These are phyloP conservation scores for Xylota segnis DNA, from an alignment of 2,888 invertebrate genomes.

Conservation along the genomic window DNA sequence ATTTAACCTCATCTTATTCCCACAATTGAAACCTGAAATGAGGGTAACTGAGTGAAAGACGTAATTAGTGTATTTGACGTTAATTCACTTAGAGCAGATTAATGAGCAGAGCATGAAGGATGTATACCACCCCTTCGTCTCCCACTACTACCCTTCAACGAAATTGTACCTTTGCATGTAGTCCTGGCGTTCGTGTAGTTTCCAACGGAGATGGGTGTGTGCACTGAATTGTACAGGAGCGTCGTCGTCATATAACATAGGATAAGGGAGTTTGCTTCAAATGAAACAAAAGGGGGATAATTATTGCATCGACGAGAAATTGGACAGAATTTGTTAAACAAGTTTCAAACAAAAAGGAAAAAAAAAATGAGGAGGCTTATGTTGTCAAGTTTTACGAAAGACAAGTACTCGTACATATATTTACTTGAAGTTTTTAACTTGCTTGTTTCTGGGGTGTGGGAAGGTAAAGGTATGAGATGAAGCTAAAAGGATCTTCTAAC, in stretches of 20 bases:
- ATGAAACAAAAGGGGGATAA: constrained; percentile 69
- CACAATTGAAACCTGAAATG: constrained; percentile 78
- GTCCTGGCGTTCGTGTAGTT: constrained; percentile 47
- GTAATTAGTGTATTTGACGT: constrained; percentile 79
- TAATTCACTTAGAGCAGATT: constrained; percentile 79
- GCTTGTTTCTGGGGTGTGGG: neutral
- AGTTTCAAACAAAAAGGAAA: neutral
- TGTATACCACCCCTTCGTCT: constrained; percentile 44
- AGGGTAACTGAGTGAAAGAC: constrained; percentile 79
- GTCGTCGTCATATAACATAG: neutral
- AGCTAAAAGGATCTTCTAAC: neutral
- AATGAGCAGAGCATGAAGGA: constrained; percentile 78
- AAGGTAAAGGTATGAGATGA: too few relatives aligned
- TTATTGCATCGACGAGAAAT: constrained; percentile 70
- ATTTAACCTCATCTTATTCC: constrained; percentile 77
- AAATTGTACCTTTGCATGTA: constrained; percentile 45
- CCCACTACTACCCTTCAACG: constrained; percentile 25
- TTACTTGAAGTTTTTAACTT: neutral
- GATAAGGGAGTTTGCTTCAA: constrained; percentile 41
- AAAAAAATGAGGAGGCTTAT: too few relatives aligned
- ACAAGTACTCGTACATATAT: neutral
- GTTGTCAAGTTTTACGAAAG: too few relatives aligned
- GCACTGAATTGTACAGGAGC: constrained; percentile 13
- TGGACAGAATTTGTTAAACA: constrained; percentile 42
- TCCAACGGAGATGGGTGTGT: constrained; percentile 42